Evolutionary conservation across 2,797 vertebrate species (phyloP), one percentile per base, ranked within the genome.

Genomic region (Melanotaenia nigrans): DNA sequence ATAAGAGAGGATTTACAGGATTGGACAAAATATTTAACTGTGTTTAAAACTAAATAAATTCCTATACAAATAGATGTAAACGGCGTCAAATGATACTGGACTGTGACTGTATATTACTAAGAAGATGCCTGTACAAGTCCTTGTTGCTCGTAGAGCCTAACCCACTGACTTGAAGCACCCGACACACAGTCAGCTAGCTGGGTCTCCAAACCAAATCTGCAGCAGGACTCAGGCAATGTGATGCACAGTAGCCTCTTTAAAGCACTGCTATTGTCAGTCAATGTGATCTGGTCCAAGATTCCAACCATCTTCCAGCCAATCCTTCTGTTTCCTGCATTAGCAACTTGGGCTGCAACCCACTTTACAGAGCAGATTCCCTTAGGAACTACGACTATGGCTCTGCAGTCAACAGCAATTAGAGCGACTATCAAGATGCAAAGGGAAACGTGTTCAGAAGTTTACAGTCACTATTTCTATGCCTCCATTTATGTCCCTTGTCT

Each of bases 251-350:
- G 33, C 61, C 70, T 49, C 53, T 68, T 74, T 84, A 73, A 82
- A 60, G 51, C 66, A 71, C 12, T 65, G 53, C 59, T 61, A 62
- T 30, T 51, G 68, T 82, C 68, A 73, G 55, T 62, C 64, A 68
- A 75, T 74, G 67, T 68, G 0, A 69, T 42, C 64, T 12, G 59
- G 60, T 78, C 70, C 75, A 73, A 71, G 74, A 86, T 74, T 84
- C 66, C 85, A 83, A 71, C 35, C 74, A 73, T 68, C 62, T 49
- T 71, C 71, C 73, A 82, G 66, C 66, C 77, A 66, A 61, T 62
- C 61, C 12, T 82, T 61, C 85, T 87, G 79, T 71, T 90, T 87
- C 67, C 67, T 47, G 75, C 86, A 74, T 91, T 75, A 83, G 55
- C 65, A 66, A n/a, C 47, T 54, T 9, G 16, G 36, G 32, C 72